These are phyloP conservation scores for Kryptopterus vitreolus DNA, from an alignment of 2,797 vertebrate species.

Conservation along the genomic window DNA sequence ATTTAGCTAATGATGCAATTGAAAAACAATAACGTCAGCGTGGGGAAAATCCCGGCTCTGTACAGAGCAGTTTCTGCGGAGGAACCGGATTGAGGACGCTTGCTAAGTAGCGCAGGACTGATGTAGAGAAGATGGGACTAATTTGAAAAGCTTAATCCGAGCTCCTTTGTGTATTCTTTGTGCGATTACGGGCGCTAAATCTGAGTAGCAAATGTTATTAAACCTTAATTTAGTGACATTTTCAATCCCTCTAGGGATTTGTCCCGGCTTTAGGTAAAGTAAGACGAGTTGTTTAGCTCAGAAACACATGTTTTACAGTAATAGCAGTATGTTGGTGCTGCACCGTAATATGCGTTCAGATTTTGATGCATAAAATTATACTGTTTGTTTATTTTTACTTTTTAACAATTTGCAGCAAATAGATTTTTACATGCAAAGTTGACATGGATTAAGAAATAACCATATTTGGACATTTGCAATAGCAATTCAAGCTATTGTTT, in stretches of 20 bases:
- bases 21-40: constrained; percentile 61
- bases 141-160: constrained; percentile 23
- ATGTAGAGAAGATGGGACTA: constrained; percentile 38
- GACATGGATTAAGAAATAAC: neutral
- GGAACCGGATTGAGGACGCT: constrained; percentile 37
- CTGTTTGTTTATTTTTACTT: neutral
- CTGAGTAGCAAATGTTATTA: constrained; percentile 13
- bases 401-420: neutral
- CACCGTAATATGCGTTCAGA: no score
- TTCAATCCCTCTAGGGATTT: neutral
- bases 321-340: neutral
- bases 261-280: neutral
- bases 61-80: no score
- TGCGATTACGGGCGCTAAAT: constrained; percentile 12
- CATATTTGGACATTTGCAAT: neutral
- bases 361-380: neutral
- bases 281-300: neutral
- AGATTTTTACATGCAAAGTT: neutral
- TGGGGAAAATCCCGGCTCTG: constrained; percentile 52
- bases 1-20: constrained; percentile 59
- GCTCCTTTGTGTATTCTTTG: constrained; percentile 1
- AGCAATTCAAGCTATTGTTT: no score
- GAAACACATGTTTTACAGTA: neutral
- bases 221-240: constrained; percentile 1
- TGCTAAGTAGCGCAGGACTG: constrained; percentile 50